Evolutionary conservation across 2,888 invertebrate species (phyloP).

Genomic region (Drosophila percnosoma): DNA sequence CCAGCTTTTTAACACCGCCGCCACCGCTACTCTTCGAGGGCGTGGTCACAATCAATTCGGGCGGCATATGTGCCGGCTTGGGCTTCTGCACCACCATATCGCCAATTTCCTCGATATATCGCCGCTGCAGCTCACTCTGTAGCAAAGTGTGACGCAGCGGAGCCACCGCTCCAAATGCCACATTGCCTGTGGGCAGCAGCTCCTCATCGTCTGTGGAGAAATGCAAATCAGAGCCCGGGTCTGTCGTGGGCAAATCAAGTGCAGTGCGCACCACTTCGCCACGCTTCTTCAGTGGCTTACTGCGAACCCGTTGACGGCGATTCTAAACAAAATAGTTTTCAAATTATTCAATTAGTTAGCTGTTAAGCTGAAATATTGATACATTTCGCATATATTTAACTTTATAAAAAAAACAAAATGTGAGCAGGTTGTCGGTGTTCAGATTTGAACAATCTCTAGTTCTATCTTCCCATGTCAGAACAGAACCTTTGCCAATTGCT

Average conservation of each 20-base stretch:
- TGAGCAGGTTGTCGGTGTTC: too few species aligned
- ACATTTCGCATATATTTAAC: too few species aligned
- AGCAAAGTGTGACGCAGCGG: slow-evolving; percentile 78
- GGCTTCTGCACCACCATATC: slow-evolving; percentile 69
- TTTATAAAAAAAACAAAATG: too few species aligned
- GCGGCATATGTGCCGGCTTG: slow-evolving; percentile 83
- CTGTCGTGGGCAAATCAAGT: slow-evolving; percentile 87
- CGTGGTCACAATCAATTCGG: slow-evolving; percentile 85
- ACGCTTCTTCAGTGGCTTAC: slow-evolving; percentile 63
- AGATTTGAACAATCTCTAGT: too few species aligned
- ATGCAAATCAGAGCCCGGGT: slow-evolving; percentile 88
- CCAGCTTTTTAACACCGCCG: slow-evolving; percentile 52
- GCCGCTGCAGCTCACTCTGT: slow-evolving; percentile 82
- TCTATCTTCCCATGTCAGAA: background rate
- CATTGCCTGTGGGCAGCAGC: slow-evolving; percentile 46
- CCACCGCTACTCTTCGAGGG: slow-evolving; percentile 73
- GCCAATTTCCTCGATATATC: slow-evolving; percentile 80
- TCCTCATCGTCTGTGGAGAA: slow-evolving; percentile 87
- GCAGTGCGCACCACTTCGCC: slow-evolving; percentile 82
- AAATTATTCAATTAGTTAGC: background rate
- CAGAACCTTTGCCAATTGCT: background rate
- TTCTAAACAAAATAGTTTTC: slow-evolving; percentile 32
- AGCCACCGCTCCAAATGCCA: slow-evolving; percentile 65
- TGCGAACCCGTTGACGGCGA: slow-evolving; percentile 61
- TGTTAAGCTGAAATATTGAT: too few species aligned